Conservation (phyloP, 2,113 vertebrate genomes). For the Alethe castanea region DNA sequence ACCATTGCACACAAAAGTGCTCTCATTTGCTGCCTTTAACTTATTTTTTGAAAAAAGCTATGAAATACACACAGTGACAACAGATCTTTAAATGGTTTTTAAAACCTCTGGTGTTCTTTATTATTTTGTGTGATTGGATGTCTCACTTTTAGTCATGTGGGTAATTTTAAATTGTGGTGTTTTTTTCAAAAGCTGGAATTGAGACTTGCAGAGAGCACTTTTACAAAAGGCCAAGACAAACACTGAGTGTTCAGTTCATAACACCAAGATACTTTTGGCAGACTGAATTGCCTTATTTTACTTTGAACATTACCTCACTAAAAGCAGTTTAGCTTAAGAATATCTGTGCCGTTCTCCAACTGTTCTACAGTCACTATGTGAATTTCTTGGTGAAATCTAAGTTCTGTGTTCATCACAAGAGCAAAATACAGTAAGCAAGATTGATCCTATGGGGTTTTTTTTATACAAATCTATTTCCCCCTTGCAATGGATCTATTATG, state of each 20-base stretch:
- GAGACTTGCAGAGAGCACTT: fast-evolving
- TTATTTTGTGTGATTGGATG: neutral
- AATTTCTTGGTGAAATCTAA: neutral
- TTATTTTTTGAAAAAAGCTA: neutral
- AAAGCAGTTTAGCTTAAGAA: neutral
- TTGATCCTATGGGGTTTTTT: neutral
- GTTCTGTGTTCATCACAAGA: neutral
- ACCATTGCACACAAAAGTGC: neutral
- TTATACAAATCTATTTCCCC: neutral
- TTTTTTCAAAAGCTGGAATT: neutral
- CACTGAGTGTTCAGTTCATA: neutral
- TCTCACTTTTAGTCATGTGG: too few relatives aligned
- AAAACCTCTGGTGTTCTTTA: neutral
- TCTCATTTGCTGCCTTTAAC: neutral
- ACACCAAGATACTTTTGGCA: neutral
- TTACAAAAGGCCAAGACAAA: neutral
- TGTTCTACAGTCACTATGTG: neutral
- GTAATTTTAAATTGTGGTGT: neutral
- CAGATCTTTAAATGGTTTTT: neutral
- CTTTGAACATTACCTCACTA: neutral
- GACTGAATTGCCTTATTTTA: neutral
- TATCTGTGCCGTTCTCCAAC: neutral
- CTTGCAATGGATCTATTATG: neutral
- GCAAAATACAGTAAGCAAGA: neutral
- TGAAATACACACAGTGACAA: neutral